Conservation (phyloP, 1,140 invertebrate species). For the Dendroctonus ponderosae region DNA sequence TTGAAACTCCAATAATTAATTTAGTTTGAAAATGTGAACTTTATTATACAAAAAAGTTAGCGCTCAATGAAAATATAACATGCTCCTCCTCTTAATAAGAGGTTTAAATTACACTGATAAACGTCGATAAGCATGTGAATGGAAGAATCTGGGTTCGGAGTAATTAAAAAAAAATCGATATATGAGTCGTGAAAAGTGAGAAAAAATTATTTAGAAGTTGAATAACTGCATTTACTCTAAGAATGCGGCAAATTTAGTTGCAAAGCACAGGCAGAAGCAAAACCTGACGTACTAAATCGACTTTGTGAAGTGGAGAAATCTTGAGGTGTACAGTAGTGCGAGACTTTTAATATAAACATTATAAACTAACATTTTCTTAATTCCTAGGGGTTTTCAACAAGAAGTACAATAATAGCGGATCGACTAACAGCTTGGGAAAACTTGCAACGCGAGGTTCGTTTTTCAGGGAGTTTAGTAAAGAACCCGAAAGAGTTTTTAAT, state of each 20-base stretch:
- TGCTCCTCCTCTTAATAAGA: no score
- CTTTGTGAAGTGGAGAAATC: background rate
- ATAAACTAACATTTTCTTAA: slow-evolving; percentile 22
- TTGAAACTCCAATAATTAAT: no score
- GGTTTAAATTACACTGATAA: no score
- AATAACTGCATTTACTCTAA: background rate
- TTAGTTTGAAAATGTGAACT: no score
- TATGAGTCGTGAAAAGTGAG: no score
- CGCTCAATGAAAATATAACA: no score
- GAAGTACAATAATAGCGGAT: slow-evolving; percentile 76
- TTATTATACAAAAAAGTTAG: no score
- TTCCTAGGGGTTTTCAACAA: slow-evolving; percentile 77
- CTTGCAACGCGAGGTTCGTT: slow-evolving; percentile 70
- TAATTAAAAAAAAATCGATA: no score
- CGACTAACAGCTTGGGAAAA: slow-evolving; percentile 81
- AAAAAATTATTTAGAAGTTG: background rate
- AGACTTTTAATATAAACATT: slow-evolving; percentile 13
- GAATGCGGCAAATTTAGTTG: background rate
- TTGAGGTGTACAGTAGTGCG: background rate
- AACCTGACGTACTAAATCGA: background rate
- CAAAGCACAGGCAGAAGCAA: background rate
- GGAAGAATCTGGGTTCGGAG: no score
- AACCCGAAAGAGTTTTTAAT: slow-evolving; percentile 66
- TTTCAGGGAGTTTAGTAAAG: slow-evolving; percentile 65
- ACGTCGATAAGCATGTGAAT: no score